Evolutionary conservation across 23 tunicate genomes (phyloP), one percentile per base, ranked within the genome.

Genomic region (Halocynthia roretzi): DNA sequence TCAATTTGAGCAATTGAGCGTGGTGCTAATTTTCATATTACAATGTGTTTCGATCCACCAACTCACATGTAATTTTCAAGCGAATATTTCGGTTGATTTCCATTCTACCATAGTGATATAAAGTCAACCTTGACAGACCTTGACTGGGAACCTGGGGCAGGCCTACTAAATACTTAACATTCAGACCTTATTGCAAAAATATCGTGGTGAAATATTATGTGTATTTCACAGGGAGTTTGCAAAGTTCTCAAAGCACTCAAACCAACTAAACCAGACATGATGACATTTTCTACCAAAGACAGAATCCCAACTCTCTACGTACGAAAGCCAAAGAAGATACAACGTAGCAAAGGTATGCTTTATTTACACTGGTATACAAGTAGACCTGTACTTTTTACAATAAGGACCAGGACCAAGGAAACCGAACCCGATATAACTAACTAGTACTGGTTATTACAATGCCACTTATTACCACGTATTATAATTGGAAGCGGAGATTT

Each of bases 181-280:
- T 31, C 44, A 31, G 44, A 31, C 44, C 44, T 31, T 4, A 31
- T 31, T 58, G 1, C 5, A 4, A 14, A 58, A 58, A 58, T 14
- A 58, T 58, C 4, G 63, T 14, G 17, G 63, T n/a, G 4, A 58
- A 58, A 20, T 65, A 65, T 65, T 65, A 20, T 5, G 31, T 8
- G 9, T 20, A 20, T n/a, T n/a, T 58, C 40, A 15, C 51, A 89
- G 96, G 96, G 96, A 50, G 66, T 80, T 61, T 89, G 96, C 54
- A 89, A 89, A 84, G 57, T 73, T 6, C 76, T 84, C 7, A 68
- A 23, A 5, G 85, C 85, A 5, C 55, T 83, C n/a, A 80, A 80
- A 68, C 96, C 96, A 10, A 80, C 75, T 53, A 50, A 80, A 11
- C 80, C 71, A 19, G 82, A 76, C 9, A 31, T 84, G 11, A 52